phyloP scores from a whole-genome alignment of 2,797 vertebrate species.

The Cheirogaleus major region DNA sequence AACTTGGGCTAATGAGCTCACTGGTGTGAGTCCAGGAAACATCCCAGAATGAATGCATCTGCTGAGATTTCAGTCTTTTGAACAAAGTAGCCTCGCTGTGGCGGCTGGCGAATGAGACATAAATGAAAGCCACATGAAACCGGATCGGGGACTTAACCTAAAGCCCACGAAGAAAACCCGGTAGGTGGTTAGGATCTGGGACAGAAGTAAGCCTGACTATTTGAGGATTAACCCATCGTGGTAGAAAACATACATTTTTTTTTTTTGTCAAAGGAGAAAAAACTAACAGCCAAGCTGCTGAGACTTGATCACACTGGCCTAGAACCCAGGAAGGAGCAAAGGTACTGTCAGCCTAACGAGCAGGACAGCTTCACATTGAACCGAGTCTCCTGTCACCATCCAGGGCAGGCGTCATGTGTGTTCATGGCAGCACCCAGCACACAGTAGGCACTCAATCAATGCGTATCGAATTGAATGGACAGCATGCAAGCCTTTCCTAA shows the following conservation, averaged over 20 bases:
- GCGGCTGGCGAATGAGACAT: not conserved
- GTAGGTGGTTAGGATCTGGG: slow-evolving; percentile 21
- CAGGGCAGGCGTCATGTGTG: not conserved
- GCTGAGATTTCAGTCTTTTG: slow-evolving; percentile 54
- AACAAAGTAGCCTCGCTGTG: slow-evolving; percentile 61
- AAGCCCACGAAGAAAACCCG: slow-evolving; percentile 13
- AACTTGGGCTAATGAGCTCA: slow-evolving; percentile 64
- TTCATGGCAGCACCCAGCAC: not conserved
- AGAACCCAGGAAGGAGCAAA: not conserved
- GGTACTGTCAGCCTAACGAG: not conserved
- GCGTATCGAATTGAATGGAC: not conserved
- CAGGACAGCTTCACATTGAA: accelerated
- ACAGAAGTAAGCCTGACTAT: slow-evolving; percentile 32
- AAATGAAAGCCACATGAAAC: slow-evolving; percentile 50
- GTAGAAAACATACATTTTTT: slow-evolving; percentile 27
- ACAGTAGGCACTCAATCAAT: not conserved
- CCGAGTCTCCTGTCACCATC: not conserved
- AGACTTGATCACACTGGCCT: not conserved
- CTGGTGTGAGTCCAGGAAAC: slow-evolving; percentile 58
- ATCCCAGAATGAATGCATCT: slow-evolving; percentile 51
- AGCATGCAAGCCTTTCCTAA: not conserved
- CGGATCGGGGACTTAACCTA: slow-evolving; percentile 46
- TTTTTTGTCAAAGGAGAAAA: not conserved
- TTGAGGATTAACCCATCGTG: slow-evolving; percentile 50
- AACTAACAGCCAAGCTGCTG: not conserved